These are phyloP conservation scores for Oedothorax gibbosus DNA, from an alignment of 1,140 invertebrate species.

Conservation along the genomic window DNA sequence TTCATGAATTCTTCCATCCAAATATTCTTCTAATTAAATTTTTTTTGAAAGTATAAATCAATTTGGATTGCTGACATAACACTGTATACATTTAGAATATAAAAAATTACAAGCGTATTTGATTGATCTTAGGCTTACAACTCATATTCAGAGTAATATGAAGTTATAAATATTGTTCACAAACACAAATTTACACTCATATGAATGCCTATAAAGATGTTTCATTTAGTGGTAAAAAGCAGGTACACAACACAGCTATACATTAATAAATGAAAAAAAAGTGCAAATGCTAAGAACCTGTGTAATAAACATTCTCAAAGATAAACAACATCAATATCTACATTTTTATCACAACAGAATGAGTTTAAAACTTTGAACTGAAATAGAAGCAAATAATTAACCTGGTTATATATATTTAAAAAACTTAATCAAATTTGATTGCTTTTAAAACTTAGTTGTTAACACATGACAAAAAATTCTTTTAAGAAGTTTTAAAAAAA, in stretches of 20 bases:
- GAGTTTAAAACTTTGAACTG: too few species aligned
- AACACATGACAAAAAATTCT: too few species aligned
- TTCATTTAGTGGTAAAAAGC: not conserved
- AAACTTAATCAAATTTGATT: too few species aligned
- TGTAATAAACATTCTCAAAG: constrained; percentile 24
- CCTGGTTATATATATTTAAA: too few species aligned
- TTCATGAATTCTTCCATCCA: too few species aligned
- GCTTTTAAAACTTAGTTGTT: too few species aligned
- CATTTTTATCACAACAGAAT: constrained; percentile 10
- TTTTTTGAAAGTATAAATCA: too few species aligned
- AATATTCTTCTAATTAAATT: too few species aligned
- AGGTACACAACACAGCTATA: constrained; percentile 1
- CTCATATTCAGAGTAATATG: not conserved
- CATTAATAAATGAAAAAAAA: constrained; percentile 14
- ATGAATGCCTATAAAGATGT: not conserved
- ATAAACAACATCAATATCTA: constrained; percentile 15
- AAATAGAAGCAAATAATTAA: too few species aligned
- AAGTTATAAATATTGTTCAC: not conserved
- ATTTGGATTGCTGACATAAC: not conserved
- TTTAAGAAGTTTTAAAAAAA: too few species aligned
- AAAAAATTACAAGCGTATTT: constrained; percentile 9
- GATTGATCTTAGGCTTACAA: constrained; percentile 11
- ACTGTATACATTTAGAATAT: not conserved
- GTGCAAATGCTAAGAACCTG: constrained; percentile 11
- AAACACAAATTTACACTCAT: not conserved